Evolutionary conservation across 2,797 vertebrate genomes (phyloP).

Genomic region (Eulemur mongoz): DNA sequence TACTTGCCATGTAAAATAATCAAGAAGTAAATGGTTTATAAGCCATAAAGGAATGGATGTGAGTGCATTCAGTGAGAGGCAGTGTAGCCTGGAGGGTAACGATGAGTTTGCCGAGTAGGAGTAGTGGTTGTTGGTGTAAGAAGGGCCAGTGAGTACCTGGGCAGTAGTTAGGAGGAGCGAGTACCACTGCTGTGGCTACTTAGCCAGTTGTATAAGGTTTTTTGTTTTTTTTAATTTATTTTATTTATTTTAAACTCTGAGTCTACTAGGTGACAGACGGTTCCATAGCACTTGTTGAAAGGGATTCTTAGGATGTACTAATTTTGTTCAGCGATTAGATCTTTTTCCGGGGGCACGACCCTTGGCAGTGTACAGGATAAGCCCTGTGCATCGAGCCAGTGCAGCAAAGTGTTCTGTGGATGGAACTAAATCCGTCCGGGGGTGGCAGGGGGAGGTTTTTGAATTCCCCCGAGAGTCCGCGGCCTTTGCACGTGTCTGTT

Average conservation of each 20-base stretch:
- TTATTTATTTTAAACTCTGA: not conserved
- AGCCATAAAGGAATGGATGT: not conserved
- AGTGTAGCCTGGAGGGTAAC: fast-evolving
- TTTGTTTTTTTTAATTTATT: not conserved
- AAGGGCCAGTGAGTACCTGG: not conserved
- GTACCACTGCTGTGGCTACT: not conserved
- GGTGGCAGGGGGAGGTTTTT: not conserved
- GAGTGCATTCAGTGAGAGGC: not conserved
- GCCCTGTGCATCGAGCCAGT: fast-evolving
- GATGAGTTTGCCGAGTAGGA: not conserved
- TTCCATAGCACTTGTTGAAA: not conserved
- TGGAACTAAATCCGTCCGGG: not conserved
- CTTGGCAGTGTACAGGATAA: not conserved
- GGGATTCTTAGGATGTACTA: not conserved
- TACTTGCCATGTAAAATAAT: not conserved
- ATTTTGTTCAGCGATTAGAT: not conserved
- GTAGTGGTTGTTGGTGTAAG: fast-evolving
- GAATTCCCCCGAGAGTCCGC: not conserved
- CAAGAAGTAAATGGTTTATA: not conserved
- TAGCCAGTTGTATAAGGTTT: not conserved
- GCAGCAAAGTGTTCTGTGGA: not conserved
- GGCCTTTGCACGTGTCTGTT: not conserved
- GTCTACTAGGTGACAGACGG: not conserved
- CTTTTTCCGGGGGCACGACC: not conserved
- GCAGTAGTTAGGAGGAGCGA: too few species aligned